A percentile compares a stretch with the other conserved stretches of the same genome.
These are phyloP conservation scores for Choreutis nemorana DNA, from an alignment of 2,888 invertebrate genomes.

Conservation along the genomic window DNA sequence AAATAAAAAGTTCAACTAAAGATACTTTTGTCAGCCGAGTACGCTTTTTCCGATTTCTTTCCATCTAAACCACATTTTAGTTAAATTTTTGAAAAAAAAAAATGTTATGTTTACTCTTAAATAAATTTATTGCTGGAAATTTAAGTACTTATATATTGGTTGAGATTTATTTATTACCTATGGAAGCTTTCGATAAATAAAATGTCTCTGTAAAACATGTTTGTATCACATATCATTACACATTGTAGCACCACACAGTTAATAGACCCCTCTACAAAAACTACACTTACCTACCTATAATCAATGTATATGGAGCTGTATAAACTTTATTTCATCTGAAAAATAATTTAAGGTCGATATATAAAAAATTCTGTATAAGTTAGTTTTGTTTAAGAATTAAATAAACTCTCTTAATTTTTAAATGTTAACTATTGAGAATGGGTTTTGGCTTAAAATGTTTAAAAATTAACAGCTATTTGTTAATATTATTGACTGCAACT, in stretches of 20 bases:
- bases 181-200: conserved; percentile 63
- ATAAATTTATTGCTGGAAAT: conserved; percentile 51
- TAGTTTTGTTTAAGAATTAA: conserved; percentile 62
- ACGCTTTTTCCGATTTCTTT: no score
- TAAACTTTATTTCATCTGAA: conserved; percentile 65
- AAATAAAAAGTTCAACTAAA: no score
- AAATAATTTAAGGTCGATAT: conserved; percentile 62
- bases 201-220: conserved; percentile 62
- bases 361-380: conserved; percentile 62
- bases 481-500: conserved; percentile 50
- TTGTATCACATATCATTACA: conserved; percentile 66
- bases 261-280: conserved; percentile 60
- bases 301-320: conserved; percentile 63
- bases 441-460: conserved; percentile 51
- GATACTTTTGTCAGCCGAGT: no score
- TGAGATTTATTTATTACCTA: conserved; percentile 50
- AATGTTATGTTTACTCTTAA: conserved; percentile 23
- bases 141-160: conserved; percentile 33
- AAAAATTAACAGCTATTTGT: conserved; percentile 46
- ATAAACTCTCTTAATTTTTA: conserved; percentile 61
- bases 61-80: not conserved
- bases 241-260: conserved; percentile 64
- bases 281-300: conserved; percentile 61
- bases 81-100: not conserved
- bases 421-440: conserved; percentile 56